Percentiles rank a stretch among this genome's conserved stretches.
Evolutionary conservation across 1,140 invertebrate genomes (phyloP).

Genomic region (Saxidomus purpurata): DNA sequence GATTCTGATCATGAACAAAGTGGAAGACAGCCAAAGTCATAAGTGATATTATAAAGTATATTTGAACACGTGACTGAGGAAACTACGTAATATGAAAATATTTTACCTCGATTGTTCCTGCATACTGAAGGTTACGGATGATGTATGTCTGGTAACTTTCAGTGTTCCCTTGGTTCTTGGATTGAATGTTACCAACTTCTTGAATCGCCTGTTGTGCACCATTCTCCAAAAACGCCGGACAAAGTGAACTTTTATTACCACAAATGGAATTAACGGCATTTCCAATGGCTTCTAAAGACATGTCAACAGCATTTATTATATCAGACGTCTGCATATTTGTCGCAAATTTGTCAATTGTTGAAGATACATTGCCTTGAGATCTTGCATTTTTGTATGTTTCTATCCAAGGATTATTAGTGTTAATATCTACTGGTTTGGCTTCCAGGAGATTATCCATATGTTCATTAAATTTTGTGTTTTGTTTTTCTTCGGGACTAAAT

Average conservation of each 20-base stretch:
- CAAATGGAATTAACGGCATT: conserved; percentile 72
- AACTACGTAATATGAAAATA: too few species aligned
- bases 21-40: too few species aligned
- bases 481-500: conserved; percentile 69
- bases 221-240: conserved; percentile 65
- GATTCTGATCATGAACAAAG: too few species aligned
- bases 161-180: conserved; percentile 47
- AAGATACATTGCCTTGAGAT: background rate
- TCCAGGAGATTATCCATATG: conserved; percentile 55
- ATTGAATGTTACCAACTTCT: conserved; percentile 49
- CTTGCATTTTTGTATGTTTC: conserved; percentile 28
- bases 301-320: conserved; percentile 48
- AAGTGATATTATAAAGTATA: too few species aligned
- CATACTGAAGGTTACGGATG: conserved; percentile 69
- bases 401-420: conserved; percentile 64
- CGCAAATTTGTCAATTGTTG: background rate
- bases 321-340: conserved; percentile 44
- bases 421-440: background rate
- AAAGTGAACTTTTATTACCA: conserved; percentile 62
- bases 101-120: conserved; percentile 71
- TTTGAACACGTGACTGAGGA: too few species aligned
- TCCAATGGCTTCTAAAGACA: conserved; percentile 54
- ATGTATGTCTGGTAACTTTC: conserved; percentile 59
- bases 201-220: conserved; percentile 4
- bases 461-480: conserved; percentile 71